Conservation (phyloP, 2,113 vertebrate genomes). For the Gavia stellata region DNA sequence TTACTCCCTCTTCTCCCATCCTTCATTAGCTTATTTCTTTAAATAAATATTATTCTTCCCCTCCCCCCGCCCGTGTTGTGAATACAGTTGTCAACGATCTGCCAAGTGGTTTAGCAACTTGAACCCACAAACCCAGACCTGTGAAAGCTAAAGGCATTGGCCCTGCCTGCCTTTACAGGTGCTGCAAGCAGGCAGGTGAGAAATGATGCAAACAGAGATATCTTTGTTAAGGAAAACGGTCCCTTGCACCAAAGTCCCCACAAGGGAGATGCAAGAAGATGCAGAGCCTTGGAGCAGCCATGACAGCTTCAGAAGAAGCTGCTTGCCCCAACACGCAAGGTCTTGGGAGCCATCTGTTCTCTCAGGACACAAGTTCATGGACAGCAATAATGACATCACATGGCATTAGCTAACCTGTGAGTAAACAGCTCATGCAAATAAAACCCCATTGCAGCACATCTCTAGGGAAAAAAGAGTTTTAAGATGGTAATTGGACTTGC, state of each 20-base stretch:
- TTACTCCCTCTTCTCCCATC: background rate
- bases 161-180: background rate
- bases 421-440: background rate
- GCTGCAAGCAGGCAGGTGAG: background rate
- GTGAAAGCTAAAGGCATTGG: background rate
- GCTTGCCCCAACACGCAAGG: accelerated
- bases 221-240: background rate
- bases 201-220: accelerated
- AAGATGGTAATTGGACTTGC: background rate
- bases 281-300: background rate
- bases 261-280: background rate
- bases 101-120: background rate
- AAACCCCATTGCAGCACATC: background rate
- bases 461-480: background rate
- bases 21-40: background rate
- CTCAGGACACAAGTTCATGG: background rate
- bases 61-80: no score
- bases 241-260: background rate
- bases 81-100: background rate
- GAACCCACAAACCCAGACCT: background rate
- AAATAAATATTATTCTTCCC: background rate
- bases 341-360: background rate
- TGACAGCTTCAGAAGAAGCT: background rate
- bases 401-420: background rate
- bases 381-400: background rate